Evolutionary conservation across 2,888 invertebrate genomes (phyloP).

Genomic region (Athalia rosae): DNA sequence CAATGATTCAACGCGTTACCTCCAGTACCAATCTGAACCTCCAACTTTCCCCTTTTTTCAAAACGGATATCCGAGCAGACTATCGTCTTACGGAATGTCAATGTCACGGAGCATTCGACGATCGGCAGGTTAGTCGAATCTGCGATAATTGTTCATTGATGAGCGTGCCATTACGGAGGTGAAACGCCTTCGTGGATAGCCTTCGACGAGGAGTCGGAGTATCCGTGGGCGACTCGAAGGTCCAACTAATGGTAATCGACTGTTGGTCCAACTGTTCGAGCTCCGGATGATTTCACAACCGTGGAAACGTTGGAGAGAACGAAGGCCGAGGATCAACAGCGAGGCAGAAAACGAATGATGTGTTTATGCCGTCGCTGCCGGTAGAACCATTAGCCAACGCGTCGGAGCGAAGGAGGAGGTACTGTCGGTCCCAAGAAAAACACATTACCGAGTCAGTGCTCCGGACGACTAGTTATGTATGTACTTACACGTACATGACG

Average conservation of each 20-base stretch:
- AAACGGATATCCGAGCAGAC: no score
- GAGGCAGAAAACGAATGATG: neutral
- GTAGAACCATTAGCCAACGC: conserved; percentile 35
- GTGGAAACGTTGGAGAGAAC: neutral
- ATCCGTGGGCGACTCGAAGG: no score
- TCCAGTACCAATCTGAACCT: no score
- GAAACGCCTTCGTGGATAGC: no score
- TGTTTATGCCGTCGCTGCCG: conserved; percentile 15
- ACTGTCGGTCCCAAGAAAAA: conserved; percentile 21
- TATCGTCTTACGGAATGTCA: no score
- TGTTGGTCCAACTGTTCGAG: neutral
- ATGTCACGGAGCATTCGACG: no score
- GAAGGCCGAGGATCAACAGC: neutral
- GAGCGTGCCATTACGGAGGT: no score
- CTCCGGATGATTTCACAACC: conserved; percentile 29
- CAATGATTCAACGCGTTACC: no score
- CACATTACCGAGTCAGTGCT: conserved; percentile 37
- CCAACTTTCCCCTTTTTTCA: no score
- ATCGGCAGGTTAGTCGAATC: no score
- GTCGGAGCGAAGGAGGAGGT: conserved; percentile 4
- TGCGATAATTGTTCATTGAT: no score
- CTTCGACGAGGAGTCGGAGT: no score
- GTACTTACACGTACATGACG: neutral
- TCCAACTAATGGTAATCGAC: neutral
- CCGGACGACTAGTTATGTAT: neutral